Evolutionary conservation across 2,113 vertebrate species (phyloP).

Genomic region (Chrysochloris asiatica): DNA sequence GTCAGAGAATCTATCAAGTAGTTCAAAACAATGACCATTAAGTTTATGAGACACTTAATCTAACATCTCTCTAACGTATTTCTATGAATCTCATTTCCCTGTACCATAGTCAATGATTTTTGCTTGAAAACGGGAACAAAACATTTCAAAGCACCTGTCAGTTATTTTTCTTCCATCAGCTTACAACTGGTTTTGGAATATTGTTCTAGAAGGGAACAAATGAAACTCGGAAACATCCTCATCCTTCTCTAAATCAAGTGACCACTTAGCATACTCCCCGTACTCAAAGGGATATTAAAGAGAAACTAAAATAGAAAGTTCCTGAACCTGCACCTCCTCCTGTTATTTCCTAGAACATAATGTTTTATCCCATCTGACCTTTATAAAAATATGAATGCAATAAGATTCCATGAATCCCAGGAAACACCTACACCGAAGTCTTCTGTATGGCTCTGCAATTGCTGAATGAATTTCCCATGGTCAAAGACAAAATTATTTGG

Average conservation of each 20-base stretch:
- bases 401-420: too few relatives aligned
- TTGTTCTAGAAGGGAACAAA: background rate
- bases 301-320: background rate
- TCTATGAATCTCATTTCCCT: constrained; percentile 51
- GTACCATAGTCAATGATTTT: background rate
- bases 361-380: too few relatives aligned
- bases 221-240: background rate
- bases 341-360: too few relatives aligned
- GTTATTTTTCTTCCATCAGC: background rate
- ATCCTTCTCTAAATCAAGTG: background rate
- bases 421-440: too few relatives aligned
- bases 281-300: background rate
- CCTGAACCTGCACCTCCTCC: too few relatives aligned
- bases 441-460: too few relatives aligned
- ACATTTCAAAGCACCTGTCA: background rate
- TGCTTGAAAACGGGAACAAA: constrained; percentile 7
- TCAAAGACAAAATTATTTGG: too few relatives aligned
- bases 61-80: background rate
- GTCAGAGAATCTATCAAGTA: background rate
- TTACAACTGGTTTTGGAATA: background rate
- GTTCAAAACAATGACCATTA: constrained; percentile 45
- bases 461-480: too few relatives aligned
- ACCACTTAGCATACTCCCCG: background rate
- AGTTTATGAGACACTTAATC: constrained; percentile 23
- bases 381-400: too few relatives aligned